Evolutionary conservation across 2,113 vertebrate species (phyloP).

Genomic region (Erythrocercus mccallii): DNA sequence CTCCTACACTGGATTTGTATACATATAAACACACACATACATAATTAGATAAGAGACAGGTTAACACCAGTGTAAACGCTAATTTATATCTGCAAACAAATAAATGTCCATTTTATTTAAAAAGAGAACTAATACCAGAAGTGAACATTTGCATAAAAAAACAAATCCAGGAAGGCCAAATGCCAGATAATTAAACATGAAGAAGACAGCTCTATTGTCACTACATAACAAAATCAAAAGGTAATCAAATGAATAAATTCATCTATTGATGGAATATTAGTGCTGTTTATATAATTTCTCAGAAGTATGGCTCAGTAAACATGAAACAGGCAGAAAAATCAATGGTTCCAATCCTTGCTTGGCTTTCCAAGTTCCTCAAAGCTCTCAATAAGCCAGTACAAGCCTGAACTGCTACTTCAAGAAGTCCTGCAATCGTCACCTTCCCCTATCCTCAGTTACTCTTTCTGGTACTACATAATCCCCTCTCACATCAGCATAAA

Average conservation of each 20-base stretch:
- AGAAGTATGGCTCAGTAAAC: not conserved
- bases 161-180: not conserved
- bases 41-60: not conserved
- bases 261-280: not conserved
- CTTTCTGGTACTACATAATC: slow-evolving; percentile 17
- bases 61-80: not conserved
- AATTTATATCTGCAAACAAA: not conserved
- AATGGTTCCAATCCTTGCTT: not conserved
- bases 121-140: not conserved
- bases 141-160: not conserved
- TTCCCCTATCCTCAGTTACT: not conserved
- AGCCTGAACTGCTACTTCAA: not conserved
- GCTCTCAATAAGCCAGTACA: not conserved
- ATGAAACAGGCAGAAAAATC: not conserved
- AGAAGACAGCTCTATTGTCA: not conserved
- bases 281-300: not conserved
- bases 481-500: not conserved
- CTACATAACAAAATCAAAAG: not conserved
- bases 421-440: not conserved
- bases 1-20: not conserved
- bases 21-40: not conserved
- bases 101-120: not conserved
- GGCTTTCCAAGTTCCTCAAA: not conserved
- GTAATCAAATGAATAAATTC: not conserved
- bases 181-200: not conserved